Conservation (phyloP, 2,888 invertebrate genomes). For the Dugesia japonica region DNA sequence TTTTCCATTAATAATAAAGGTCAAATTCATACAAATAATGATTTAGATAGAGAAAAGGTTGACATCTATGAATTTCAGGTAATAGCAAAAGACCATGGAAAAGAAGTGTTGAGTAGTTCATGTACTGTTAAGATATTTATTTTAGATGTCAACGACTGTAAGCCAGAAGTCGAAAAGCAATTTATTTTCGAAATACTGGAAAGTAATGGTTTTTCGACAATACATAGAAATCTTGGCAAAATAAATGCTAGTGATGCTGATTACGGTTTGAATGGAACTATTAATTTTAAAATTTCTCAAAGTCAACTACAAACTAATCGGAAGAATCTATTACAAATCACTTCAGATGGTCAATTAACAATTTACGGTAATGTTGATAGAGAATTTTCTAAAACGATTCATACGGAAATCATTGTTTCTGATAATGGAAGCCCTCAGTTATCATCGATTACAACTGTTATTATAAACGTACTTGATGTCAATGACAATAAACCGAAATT, state of each 20-base stretch:
- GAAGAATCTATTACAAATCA: background rate
- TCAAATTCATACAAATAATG: constrained; percentile 1
- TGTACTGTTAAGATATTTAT: background rate
- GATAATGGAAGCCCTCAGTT: constrained; percentile 14
- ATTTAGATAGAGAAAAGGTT: background rate
- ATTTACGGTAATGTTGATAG: constrained; percentile 26
- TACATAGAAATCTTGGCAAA: constrained; percentile 12
- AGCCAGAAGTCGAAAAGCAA: background rate
- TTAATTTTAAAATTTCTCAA: constrained; percentile 4
- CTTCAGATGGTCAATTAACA: constrained; percentile 26
- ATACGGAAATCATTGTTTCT: constrained; percentile 16
- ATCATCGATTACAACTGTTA: constrained; percentile 17
- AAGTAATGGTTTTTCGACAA: constrained; percentile 21
- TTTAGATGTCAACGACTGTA: background rate
- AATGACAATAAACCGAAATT: constrained; percentile 27
- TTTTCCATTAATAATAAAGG: constrained; percentile 2
- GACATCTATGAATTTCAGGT: background rate
- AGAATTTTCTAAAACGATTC: constrained; percentile 3
- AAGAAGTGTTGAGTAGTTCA: background rate
- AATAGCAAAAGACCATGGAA: background rate
- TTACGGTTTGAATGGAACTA: constrained; percentile 24
- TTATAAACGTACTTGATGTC: constrained; percentile 21
- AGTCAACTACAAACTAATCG: background rate
- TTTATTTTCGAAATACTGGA: constrained; percentile 1
- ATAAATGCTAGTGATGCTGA: constrained; percentile 28